phyloP scores from a whole-genome alignment of 2,888 invertebrate species.

The Sinotaia quadrata region DNA sequence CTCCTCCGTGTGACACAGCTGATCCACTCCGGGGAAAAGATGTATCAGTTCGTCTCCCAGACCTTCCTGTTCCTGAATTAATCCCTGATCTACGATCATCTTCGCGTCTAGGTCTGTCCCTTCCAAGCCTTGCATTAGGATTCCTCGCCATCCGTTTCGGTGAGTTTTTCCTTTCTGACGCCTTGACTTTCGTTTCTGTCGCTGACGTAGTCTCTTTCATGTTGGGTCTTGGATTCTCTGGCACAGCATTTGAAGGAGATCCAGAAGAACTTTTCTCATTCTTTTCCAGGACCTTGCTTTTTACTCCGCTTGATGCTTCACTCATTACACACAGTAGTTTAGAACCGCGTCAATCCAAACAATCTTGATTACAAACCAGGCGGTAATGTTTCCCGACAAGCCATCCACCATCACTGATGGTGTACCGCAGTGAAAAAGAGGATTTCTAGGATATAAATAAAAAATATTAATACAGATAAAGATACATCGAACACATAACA shows the following conservation, averaged over 20 bases:
- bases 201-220: conserved; percentile 46
- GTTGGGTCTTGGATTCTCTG: conserved; percentile 46
- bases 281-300: conserved; percentile 50
- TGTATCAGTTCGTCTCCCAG: conserved; percentile 16
- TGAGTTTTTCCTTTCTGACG: conserved; percentile 22
- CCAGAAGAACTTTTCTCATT: conserved; percentile 43
- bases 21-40: conserved; percentile 21
- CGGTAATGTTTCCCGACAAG: conserved; percentile 17
- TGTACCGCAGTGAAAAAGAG: too few relatives aligned
- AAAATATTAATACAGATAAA: too few relatives aligned
- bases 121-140: conserved; percentile 18
- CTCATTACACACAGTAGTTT: conserved; percentile 48
- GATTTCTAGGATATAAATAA: too few relatives aligned
- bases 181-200: conserved; percentile 28
- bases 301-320: conserved; percentile 55
- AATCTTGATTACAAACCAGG: conserved; percentile 12
- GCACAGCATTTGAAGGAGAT: conserved; percentile 33
- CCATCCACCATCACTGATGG: conserved; percentile 28
- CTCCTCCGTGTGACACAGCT: conserved; percentile 20
- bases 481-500: too few relatives aligned
- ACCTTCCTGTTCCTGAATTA: conserved; percentile 10
- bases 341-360: background rate
- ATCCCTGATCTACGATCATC: conserved; percentile 40
- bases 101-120: conserved; percentile 43
- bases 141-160: conserved; percentile 25